phyloP scores from a whole-genome alignment of 2,888 invertebrate species.

The Sarcophaga subvicina region DNA sequence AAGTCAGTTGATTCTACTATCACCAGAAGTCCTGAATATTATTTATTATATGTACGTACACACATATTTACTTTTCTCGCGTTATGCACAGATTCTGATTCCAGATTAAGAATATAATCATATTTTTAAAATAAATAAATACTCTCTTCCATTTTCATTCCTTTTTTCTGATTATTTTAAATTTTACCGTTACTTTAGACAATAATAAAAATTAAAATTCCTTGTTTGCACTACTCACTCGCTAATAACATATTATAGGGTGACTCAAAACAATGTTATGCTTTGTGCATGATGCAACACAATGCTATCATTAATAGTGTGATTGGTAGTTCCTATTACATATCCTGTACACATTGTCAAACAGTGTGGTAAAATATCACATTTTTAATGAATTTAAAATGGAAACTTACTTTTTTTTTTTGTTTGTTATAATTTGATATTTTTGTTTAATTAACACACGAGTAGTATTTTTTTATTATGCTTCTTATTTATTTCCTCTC shows the following conservation, averaged over 20 bases:
- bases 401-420: conserved; percentile 41
- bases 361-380: not conserved
- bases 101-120: no score
- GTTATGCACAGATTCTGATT: no score
- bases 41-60: no score
- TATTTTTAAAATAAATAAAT: no score
- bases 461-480: not conserved
- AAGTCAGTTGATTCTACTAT: not conserved
- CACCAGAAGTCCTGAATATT: no score
- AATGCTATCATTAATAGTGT: not conserved
- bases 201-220: not conserved
- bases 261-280: conserved; percentile 4
- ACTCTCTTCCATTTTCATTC: no score
- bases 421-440: not conserved
- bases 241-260: not conserved
- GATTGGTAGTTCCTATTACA: not conserved
- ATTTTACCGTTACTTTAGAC: not conserved
- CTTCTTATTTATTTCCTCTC: not conserved
- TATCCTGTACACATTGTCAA: not conserved
- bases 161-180: no score
- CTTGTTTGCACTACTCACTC: no score
- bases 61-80: no score
- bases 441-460: not conserved
- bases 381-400: not conserved
- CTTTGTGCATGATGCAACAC: conserved; percentile 44